Percentiles rank a stretch among this genome's conserved stretches.
phyloP scores from a whole-genome alignment of 2,888 invertebrate species.

The Lepeophtheirus nordmannii region DNA sequence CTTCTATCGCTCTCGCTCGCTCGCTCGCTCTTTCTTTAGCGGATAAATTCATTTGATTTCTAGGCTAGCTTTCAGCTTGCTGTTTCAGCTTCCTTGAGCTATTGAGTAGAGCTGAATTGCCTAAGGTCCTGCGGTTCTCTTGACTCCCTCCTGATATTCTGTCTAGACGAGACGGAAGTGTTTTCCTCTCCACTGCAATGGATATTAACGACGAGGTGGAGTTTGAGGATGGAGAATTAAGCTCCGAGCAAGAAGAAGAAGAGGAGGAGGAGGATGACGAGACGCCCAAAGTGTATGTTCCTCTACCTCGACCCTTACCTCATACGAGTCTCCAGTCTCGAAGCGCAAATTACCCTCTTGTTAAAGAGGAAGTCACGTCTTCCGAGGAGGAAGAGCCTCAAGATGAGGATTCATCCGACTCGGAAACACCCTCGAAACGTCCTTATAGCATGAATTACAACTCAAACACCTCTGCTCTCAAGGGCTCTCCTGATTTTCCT shows the following conservation, averaged over 20 bases:
- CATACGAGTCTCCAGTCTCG: not conserved
- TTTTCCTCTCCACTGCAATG: no score
- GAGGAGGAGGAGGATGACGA: not conserved
- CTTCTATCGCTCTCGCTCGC: no score
- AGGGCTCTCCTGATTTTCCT: no score
- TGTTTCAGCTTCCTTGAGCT: no score
- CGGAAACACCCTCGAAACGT: not conserved
- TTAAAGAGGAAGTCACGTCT: not conserved
- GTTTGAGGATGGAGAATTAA: not conserved
- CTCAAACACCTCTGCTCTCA: not conserved
- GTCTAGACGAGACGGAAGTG: no score
- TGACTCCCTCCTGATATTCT: no score
- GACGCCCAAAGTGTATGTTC: not conserved
- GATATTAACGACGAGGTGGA: not conserved
- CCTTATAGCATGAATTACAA: not conserved
- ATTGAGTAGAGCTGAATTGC: no score
- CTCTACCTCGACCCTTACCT: not conserved
- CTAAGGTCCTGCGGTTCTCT: no score
- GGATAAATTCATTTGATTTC: no score
- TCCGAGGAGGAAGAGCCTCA: not conserved
- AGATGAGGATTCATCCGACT: not conserved
- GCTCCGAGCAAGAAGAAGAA: not conserved
- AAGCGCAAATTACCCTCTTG: no score
- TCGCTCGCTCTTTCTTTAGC: no score
- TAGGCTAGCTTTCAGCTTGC: no score